These are phyloP conservation scores for Mesoligia furuncula DNA, from an alignment of 2,888 invertebrate genomes.

Conservation along the genomic window DNA sequence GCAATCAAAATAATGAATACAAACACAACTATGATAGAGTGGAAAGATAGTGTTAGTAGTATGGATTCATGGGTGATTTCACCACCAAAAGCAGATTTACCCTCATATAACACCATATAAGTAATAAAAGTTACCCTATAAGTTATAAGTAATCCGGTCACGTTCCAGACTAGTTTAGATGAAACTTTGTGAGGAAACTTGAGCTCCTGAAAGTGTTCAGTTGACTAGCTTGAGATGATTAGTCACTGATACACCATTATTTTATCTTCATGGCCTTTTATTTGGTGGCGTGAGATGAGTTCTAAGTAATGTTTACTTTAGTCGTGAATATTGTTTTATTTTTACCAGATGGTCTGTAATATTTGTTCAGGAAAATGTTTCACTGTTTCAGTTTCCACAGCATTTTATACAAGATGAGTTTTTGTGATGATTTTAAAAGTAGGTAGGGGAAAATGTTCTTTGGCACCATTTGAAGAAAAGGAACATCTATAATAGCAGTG, in stretches of 20 bases:
- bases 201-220: neutral
- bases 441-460: neutral
- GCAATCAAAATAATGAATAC: no score
- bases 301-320: neutral
- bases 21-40: no score
- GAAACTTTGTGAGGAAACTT: conserved; percentile 25
- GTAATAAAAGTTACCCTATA: no score
- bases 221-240: conserved; percentile 24
- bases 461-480: neutral
- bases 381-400: neutral
- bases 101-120: neutral
- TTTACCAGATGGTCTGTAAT: neutral
- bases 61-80: conserved; percentile 1
- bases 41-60: no score
- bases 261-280: conserved; percentile 20
- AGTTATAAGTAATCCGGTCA: conserved; percentile 42
- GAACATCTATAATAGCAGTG: neutral
- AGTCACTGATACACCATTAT: conserved; percentile 45
- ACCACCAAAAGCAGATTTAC: neutral
- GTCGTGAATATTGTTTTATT: neutral
- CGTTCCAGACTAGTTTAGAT: conserved; percentile 7
- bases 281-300: conserved; percentile 26
- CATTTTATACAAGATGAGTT: neutral
- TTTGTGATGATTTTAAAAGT: neutral
- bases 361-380: neutral